phyloP scores from a whole-genome alignment of 92 coral and sea anemone species.

The Phymanthus crucifer region DNA sequence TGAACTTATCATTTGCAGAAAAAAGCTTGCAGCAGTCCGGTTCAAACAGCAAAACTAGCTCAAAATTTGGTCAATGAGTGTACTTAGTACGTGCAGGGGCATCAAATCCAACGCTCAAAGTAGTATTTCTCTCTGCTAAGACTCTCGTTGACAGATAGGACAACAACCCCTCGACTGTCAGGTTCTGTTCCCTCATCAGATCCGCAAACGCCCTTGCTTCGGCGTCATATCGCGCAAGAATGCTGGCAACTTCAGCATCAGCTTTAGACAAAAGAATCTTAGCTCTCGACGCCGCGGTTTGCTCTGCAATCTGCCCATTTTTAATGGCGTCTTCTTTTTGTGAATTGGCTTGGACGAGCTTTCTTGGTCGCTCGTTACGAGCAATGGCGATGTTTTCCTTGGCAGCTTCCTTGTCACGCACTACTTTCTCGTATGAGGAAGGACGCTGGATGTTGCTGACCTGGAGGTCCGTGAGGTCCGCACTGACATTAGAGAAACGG shows the following conservation, averaged over 20 bases:
- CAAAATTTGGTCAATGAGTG: constrained; percentile 42
- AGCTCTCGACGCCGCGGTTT: constrained; percentile 68
- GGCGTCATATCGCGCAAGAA: constrained; percentile 59
- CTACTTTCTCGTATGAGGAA: constrained; percentile 64
- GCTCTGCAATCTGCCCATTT: constrained; percentile 64
- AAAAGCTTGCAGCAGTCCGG: too few relatives aligned
- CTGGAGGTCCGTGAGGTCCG: constrained; percentile 78
- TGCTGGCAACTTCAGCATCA: constrained; percentile 62
- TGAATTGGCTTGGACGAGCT: constrained; percentile 63
- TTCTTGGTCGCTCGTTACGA: constrained; percentile 74
- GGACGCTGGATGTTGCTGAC: constrained; percentile 75
- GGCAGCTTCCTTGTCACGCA: constrained; percentile 76
- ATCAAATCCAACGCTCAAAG: constrained; percentile 70
- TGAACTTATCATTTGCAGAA: too few relatives aligned
- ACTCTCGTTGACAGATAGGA: constrained; percentile 77
- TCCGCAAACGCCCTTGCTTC: constrained; percentile 61
- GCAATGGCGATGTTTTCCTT: constrained; percentile 86
- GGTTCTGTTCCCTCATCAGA: constrained; percentile 48
- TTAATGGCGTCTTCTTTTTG: constrained; percentile 66
- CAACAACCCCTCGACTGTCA: constrained; percentile 70
- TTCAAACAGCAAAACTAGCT: background rate
- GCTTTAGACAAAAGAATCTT: constrained; percentile 65
- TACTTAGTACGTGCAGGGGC: constrained; percentile 91
- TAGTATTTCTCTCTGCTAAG: constrained; percentile 64
- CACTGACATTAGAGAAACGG: constrained; percentile 58